These are phyloP conservation scores for Galago senegalensis DNA, from an alignment of 2,797 vertebrate genomes.

Conservation along the genomic window DNA sequence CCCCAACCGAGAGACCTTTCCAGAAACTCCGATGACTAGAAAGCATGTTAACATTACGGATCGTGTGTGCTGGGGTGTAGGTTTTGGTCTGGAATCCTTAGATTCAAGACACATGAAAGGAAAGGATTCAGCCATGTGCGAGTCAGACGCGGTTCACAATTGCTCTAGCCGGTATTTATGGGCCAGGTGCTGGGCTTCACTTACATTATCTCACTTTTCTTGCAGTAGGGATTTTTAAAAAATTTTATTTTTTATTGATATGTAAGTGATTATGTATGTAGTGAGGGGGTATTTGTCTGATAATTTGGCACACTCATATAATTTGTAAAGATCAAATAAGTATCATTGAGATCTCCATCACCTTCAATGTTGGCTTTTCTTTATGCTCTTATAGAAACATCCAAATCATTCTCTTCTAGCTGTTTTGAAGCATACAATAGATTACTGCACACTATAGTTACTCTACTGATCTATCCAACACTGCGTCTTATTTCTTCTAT, in stretches of 20 bases:
- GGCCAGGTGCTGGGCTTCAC: accelerated
- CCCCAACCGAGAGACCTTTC: not conserved
- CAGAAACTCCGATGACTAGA: not conserved
- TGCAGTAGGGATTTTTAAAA: not conserved
- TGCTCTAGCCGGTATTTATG: accelerated
- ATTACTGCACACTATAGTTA: not conserved
- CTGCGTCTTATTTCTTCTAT: not conserved
- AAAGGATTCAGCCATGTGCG: accelerated
- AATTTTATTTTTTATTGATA: not conserved
- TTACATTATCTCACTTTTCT: not conserved
- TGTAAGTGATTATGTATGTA: not conserved
- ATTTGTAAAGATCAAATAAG: not conserved
- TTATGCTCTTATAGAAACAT: not conserved
- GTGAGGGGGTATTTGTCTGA: not conserved
- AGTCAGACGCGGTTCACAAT: accelerated
- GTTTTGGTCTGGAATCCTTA: not conserved
- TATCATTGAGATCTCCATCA: not conserved
- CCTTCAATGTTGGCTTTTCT: not conserved
- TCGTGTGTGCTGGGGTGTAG: not conserved
- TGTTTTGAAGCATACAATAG: not conserved
- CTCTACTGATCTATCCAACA: not conserved
- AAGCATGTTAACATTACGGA: not conserved
- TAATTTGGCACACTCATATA: not conserved
- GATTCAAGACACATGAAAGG: no score
- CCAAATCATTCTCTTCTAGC: not conserved